Conservation (phyloP, 2,113 vertebrate genomes). For the Scartelaos histophorus region DNA sequence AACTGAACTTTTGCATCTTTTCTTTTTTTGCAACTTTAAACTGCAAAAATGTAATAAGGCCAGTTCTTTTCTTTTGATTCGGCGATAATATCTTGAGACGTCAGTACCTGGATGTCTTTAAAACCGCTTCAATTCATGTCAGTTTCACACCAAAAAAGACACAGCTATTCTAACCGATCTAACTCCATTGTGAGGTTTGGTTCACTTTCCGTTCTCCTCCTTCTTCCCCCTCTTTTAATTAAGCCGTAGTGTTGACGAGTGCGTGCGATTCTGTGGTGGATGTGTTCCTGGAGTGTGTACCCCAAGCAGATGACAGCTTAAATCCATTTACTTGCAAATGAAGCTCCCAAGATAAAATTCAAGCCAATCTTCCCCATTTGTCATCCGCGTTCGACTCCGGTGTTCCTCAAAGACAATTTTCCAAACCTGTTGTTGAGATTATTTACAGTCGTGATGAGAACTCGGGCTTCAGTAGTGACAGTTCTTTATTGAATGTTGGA, state of each 20-base stretch:
- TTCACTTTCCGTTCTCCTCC: neutral
- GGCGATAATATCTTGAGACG: too few species aligned
- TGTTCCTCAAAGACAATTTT: conserved; percentile 12
- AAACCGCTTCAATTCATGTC: too few species aligned
- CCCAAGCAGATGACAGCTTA: conserved; percentile 25
- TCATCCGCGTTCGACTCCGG: conserved; percentile 24
- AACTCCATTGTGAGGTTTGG: neutral
- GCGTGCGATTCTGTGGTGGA: conserved; percentile 9
- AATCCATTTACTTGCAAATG: conserved; percentile 54
- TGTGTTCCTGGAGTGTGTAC: conserved; percentile 25
- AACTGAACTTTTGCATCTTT: too few species aligned
- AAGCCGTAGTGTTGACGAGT: conserved; percentile 30
- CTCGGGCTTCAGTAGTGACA: conserved; percentile 1
- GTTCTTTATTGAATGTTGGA: neutral
- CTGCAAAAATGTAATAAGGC: too few species aligned
- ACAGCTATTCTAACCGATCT: neutral
- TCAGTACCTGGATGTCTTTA: too few species aligned
- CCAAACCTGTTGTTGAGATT: conserved; percentile 13
- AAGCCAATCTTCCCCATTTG: conserved; percentile 32
- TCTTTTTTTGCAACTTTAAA: too few species aligned
- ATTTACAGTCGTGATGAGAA: conserved; percentile 19
- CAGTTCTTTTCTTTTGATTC: too few species aligned
- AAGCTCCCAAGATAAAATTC: conserved; percentile 34
- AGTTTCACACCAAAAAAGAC: neutral
- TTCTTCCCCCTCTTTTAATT: conserved; percentile 27